Percentiles rank a stretch among this genome's conserved stretches.
These are phyloP conservation scores for Mesorhabditis spiculigera DNA, from an alignment of 2,888 invertebrate genomes.

Conservation along the genomic window DNA sequence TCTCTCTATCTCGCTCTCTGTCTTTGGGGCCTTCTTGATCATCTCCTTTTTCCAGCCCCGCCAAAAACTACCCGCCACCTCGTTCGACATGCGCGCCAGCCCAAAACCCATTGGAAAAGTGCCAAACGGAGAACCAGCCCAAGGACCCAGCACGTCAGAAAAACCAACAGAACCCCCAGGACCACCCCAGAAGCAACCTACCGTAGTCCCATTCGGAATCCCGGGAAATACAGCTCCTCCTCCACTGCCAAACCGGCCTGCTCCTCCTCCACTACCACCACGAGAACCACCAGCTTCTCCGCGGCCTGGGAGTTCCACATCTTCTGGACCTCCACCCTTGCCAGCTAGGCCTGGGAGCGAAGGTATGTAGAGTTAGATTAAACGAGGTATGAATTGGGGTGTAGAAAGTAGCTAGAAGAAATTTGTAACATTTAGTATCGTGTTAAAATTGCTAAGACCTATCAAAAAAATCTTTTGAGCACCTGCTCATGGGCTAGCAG, in stretches of 20 bases:
- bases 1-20: no score
- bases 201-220: slow-evolving; percentile 6
- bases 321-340: slow-evolving; percentile 13
- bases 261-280: slow-evolving; percentile 12
- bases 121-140: not conserved
- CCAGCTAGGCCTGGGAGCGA: slow-evolving; percentile 21
- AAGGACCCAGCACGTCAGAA: not conserved
- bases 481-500: no score
- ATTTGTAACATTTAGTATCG: not conserved
- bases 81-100: slow-evolving; percentile 32
- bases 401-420: no score
- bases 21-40: not conserved
- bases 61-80: slow-evolving; percentile 31
- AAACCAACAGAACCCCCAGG: not conserved
- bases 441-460: no score
- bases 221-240: not conserved
- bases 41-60: not conserved
- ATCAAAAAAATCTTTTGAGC: no score
- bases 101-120: slow-evolving; percentile 28
- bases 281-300: slow-evolving; percentile 10
- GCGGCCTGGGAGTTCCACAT: not conserved
- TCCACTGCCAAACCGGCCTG: slow-evolving; percentile 4
- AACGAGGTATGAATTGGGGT: not conserved
- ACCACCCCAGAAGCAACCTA: not conserved
- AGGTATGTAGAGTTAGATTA: slow-evolving; percentile 7